Evolutionary conservation across 1,140 invertebrate genomes (phyloP), one percentile per base, ranked within the genome.

Genomic region (Steinernema khuongi): DNA sequence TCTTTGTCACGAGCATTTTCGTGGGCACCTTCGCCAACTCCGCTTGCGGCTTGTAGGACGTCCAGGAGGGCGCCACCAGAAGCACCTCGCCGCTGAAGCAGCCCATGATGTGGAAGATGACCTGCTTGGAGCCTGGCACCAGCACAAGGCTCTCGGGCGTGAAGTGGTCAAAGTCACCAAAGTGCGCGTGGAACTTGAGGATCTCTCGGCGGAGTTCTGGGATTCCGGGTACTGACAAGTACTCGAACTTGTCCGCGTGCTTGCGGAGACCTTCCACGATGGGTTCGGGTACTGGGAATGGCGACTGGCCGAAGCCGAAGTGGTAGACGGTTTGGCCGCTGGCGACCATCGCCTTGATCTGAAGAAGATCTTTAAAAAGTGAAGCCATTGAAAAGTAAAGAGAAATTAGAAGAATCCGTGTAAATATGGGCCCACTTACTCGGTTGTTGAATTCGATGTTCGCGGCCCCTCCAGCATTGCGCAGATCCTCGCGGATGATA

Each of bases 291-390:
- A 86, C 75, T 0, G 86, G 85, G 73, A 87, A 87, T 0, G 86
- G 86, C 1, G 86, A 84, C 73, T 87, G 85, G n/a, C 86, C 86
- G 72, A 87, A 86, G 19, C 81, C 86, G 69, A 86, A 85, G 71
- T 86, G 85, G 67, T 83, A 84, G 28, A 87, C 78, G 1, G 72
- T 79, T 19, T 79, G 41, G 1, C 86, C 86, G n/a, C 71, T 69
- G 11, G 68, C 66, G n/a, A 83, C 80, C 71, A 80, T 44, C 19
- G 79, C 72, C 66, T 76, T 77, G 0, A 85, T 80, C 28, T 77
- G 19, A 1, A 75, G 30, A 36, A 68, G 11, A 71, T 60, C 4
- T 22, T 7, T 22, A 22, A 60, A 60, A 22, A 7, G 50, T 22
- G 11, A 26, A 22, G 26, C 50, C 4, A 60, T 14, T 7, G 22